Evolutionary conservation across 2,113 vertebrate genomes (phyloP).

Genomic region (Galeopterus variegatus): DNA sequence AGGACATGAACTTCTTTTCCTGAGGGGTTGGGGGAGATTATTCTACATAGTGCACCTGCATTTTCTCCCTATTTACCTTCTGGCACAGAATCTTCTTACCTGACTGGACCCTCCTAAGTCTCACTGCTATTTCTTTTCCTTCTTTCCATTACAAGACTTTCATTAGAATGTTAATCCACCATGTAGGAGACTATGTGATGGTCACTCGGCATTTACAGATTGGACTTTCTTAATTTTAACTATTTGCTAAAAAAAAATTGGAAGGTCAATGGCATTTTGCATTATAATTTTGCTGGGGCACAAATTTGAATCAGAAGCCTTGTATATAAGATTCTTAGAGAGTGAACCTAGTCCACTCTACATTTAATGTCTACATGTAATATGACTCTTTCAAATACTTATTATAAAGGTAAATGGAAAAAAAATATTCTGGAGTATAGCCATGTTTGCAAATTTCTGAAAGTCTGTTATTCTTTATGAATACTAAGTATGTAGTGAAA

Average conservation of each 20-base stretch:
- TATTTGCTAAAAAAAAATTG: not conserved
- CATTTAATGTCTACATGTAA: not conserved
- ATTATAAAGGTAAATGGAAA: not conserved
- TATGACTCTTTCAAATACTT: not conserved
- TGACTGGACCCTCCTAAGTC: not conserved
- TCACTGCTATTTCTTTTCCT: not conserved
- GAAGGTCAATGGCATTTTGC: not conserved
- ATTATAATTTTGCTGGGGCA: not conserved
- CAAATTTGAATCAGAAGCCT: not conserved
- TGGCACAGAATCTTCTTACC: not conserved
- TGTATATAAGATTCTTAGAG: slow-evolving; percentile 11
- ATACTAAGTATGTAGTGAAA: not conserved
- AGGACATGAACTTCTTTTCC: not conserved
- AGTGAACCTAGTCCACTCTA: not conserved
- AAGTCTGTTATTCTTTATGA: slow-evolving; percentile 1
- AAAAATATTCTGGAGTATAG: not conserved
- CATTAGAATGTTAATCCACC: not conserved
- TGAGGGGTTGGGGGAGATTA: not conserved
- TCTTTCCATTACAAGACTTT: not conserved
- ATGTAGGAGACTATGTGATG: not conserved
- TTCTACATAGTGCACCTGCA: not conserved
- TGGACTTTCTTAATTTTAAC: not conserved
- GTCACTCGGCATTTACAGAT: not conserved
- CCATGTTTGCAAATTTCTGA: not conserved
- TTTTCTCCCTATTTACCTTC: not conserved